These are phyloP conservation scores for Sminthopsis crassicaudata DNA, from an alignment of 2,113 vertebrate species.

Conservation along the genomic window DNA sequence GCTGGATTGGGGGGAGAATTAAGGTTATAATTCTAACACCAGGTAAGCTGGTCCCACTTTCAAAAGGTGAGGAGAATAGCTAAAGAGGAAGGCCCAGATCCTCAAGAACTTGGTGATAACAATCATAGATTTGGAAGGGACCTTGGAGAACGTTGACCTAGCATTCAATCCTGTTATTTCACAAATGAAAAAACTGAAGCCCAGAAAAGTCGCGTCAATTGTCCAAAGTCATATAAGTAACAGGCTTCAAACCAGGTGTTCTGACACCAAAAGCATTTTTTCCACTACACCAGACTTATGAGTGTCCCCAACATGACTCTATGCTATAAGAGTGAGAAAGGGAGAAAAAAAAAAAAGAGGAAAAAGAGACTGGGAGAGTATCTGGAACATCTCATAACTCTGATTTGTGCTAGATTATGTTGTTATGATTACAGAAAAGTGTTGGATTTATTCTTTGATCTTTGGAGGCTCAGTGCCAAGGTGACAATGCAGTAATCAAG, in stretches of 20 bases:
- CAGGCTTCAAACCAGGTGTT: background rate
- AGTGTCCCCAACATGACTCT: background rate
- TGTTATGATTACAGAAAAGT: no score
- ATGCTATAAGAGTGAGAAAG: background rate
- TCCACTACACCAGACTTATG: background rate
- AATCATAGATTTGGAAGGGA: background rate
- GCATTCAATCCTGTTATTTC: background rate
- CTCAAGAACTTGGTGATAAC: background rate
- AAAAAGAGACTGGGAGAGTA: no score
- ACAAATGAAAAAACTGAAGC: background rate
- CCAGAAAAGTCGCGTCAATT: background rate
- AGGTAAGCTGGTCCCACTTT: background rate
- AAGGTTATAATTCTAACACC: background rate
- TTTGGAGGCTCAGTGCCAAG: no score
- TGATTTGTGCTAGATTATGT: no score
- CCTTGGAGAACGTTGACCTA: background rate
- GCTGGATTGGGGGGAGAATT: background rate
- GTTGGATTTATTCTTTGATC: no score
- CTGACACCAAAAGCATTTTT: background rate
- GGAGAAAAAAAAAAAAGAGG: background rate
- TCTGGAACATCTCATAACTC: no score
- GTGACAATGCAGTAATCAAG: no score
- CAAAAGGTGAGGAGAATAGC: background rate
- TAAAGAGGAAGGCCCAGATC: background rate
- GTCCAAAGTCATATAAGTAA: background rate